These are phyloP conservation scores for Zygaena filipendulae DNA, from an alignment of 2,888 invertebrate species.

Conservation along the genomic window DNA sequence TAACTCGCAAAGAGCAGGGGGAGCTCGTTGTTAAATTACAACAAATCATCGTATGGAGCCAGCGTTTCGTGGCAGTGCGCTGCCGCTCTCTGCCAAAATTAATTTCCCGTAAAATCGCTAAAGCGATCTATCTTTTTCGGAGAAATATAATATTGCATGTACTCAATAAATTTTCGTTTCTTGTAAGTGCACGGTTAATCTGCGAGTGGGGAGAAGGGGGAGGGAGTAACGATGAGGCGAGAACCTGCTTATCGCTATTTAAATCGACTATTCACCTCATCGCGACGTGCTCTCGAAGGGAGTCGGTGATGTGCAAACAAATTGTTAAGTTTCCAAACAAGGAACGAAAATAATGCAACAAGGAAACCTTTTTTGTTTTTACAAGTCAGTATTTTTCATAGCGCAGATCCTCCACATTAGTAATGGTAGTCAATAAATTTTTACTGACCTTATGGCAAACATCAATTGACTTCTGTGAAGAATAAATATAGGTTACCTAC, in stretches of 20 bases:
- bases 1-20: no score
- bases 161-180: slow-evolving; percentile 45
- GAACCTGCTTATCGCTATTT: slow-evolving; percentile 42
- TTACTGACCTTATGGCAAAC: no score
- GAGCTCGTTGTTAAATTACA: no score
- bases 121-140: slow-evolving; percentile 58
- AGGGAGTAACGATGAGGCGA: no score
- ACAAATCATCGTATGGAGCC: slow-evolving; percentile 45
- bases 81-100: slow-evolving; percentile 61
- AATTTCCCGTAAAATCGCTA: slow-evolving; percentile 62
- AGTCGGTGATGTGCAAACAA: slow-evolving; percentile 43
- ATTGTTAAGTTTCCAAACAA: slow-evolving; percentile 48
- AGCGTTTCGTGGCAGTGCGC: slow-evolving; percentile 30
- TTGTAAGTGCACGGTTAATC: slow-evolving; percentile 41
- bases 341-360: slow-evolving; percentile 33
- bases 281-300: slow-evolving; percentile 30
- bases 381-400: no score
- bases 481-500: no score
- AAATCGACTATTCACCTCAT: slow-evolving; percentile 31
- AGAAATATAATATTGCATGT: slow-evolving; percentile 52
- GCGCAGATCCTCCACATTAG: no score
- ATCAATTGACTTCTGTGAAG: no score
- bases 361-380: no score
- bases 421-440: no score
- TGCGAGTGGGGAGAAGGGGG: slow-evolving; percentile 28